Evolutionary conservation across 1,140 invertebrate genomes (phyloP).

Genomic region (Camponotus vicinus): DNA sequence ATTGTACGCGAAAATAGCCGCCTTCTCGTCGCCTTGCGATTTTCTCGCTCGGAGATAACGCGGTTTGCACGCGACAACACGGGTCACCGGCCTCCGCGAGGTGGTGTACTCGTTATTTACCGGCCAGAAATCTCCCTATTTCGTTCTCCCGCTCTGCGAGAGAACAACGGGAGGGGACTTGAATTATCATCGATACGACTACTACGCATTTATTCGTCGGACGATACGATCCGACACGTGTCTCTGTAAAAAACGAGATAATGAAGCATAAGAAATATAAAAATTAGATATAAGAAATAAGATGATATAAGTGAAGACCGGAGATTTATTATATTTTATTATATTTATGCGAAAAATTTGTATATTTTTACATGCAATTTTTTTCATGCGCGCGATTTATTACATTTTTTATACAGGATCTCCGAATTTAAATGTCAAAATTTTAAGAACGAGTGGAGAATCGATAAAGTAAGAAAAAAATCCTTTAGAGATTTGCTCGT

Average conservation of each 20-base stretch:
- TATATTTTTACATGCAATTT: neutral
- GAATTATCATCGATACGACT: conserved; percentile 62
- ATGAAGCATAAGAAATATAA: neutral
- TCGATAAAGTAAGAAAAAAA: no score
- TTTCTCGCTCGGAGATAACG: conserved; percentile 66
- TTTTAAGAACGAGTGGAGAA: no score
- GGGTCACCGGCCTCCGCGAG: conserved; percentile 68
- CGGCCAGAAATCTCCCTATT: conserved; percentile 59
- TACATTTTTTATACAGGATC: no score
- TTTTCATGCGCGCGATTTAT: neutral
- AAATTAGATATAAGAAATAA: neutral
- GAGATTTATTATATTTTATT: neutral
- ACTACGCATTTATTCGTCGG: conserved; percentile 11
- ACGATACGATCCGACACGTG: conserved; percentile 56
- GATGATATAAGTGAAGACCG: no score
- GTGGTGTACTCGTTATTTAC: conserved; percentile 68
- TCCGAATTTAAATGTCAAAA: no score
- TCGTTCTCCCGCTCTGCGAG: conserved; percentile 29
- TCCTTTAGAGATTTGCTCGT: no score
- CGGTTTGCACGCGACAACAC: conserved; percentile 64
- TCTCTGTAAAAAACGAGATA: neutral
- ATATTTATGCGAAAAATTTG: neutral
- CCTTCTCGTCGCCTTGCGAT: conserved; percentile 63
- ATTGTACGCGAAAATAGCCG: neutral
- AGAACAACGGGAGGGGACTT: conserved; percentile 51